Base-by-base conservation (phyloP, 2,888 invertebrate genomes). In the Caenorhabditis sinica region DNA sequence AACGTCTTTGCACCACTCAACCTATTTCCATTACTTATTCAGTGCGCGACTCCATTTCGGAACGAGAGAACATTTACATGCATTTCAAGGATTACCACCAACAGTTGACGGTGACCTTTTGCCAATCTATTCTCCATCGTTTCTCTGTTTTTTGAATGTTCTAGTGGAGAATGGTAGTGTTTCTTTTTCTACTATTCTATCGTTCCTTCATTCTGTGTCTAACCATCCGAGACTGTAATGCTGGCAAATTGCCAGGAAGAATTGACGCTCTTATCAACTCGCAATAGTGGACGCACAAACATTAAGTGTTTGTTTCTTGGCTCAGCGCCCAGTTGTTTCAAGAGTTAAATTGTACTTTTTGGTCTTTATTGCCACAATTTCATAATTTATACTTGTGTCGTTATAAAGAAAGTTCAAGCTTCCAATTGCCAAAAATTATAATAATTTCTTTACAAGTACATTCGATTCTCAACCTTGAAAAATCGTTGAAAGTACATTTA, bases 211-310 rank as follows among this genome's bases (percentile, higher is more conserved):
- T 15, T 63, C 9, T 25, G n/a, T 61, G 15, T 45, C n/a, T n/a
- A 68, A 1, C 15, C 45, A 28, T 65, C 13, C 28, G 30, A 56
- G 15, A 63, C 45, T 28, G 49, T 58, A 28, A 60, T 17, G 11
- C 40, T 77, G 77, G 69, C 69, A 20, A 20, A 36, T 23, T 75
- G 75, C 75, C 75, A 75, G 66, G 36, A 40, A 75, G 17, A 61
- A 49, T 49, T 69, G 49, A 75, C 53, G 76, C 76, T 76, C 61
- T 77, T 77, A 77, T 77, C 77, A 36, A 11, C n/a, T 30, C 5
- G 51, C 25, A 43, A 56, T 30, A 56, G 53, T 56, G 40, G 36
- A 58, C 58, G 49, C 61, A 20, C 49, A 69, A 69, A 77, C 30
- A 69, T 15, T 60, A 43, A 40, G 69, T 61, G 51, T 77, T 76